Evolutionary conservation across 2,113 vertebrate genomes (phyloP).

Genomic region (Henicopernis longicauda): DNA sequence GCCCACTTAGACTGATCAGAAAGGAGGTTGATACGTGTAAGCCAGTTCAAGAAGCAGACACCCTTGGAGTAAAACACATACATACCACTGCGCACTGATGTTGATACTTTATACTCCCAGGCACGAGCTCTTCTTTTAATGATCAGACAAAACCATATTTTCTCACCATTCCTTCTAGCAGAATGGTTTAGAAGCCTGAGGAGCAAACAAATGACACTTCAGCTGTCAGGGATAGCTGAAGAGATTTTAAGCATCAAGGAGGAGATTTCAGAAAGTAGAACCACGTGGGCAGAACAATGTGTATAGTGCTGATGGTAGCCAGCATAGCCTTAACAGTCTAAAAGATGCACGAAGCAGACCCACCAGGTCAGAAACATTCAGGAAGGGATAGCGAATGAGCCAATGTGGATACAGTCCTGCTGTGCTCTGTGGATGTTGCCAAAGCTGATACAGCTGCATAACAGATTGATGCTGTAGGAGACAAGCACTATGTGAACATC

Average conservation of each 20-base stretch:
- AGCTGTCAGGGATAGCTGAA: neutral
- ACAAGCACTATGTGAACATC: neutral
- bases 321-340: neutral
- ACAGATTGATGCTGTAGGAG: neutral
- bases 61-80: neutral
- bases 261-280: neutral
- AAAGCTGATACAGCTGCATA: neutral
- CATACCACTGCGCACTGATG: neutral
- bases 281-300: neutral
- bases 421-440: neutral
- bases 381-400: neutral
- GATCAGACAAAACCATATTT: neutral
- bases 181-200: neutral
- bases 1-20: neutral
- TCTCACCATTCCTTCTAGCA: neutral
- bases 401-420: neutral
- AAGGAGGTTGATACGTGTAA: neutral
- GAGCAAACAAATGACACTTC: neutral
- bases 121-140: neutral
- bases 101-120: neutral
- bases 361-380: neutral
- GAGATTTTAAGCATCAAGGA: neutral
- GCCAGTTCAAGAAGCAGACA: neutral
- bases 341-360: neutral
- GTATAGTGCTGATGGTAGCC: neutral